Evolutionary conservation across 2,888 invertebrate genomes (phyloP).

Genomic region (Drosophila peninsularis): DNA sequence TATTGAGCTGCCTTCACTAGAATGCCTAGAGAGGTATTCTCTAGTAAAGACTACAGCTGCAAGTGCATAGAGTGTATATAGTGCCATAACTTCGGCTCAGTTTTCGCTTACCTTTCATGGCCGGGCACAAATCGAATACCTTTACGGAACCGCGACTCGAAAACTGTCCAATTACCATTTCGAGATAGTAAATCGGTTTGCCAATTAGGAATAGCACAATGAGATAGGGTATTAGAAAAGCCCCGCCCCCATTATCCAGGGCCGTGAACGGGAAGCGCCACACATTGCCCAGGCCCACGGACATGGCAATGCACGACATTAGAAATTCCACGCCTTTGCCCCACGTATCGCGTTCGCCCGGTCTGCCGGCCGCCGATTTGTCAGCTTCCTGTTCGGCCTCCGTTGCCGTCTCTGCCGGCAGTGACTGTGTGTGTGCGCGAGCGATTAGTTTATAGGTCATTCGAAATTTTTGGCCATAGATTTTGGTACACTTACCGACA

Average conservation of each 20-base stretch:
- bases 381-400: slow-evolving; percentile 39
- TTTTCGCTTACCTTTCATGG: slow-evolving; percentile 87
- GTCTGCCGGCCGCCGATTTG: slow-evolving; percentile 33
- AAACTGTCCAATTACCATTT: slow-evolving; percentile 91
- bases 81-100: neutral
- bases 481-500: slow-evolving; percentile 58
- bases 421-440: slow-evolving; percentile 25
- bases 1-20: too few species aligned
- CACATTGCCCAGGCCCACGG: slow-evolving; percentile 89
- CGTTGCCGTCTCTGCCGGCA: slow-evolving; percentile 39
- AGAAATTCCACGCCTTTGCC: slow-evolving; percentile 84
- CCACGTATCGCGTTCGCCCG: slow-evolving; percentile 82
- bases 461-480: slow-evolving; percentile 27
- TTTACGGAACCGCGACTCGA: slow-evolving; percentile 89
- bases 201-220: slow-evolving; percentile 88
- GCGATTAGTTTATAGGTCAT: slow-evolving; percentile 54
- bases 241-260: slow-evolving; percentile 89
- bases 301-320: slow-evolving; percentile 86
- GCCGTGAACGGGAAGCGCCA: slow-evolving; percentile 89
- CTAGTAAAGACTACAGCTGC: too few species aligned
- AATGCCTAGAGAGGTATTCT: too few species aligned
- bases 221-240: slow-evolving; percentile 88
- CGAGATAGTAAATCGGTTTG: slow-evolving; percentile 90
- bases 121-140: slow-evolving; percentile 88
- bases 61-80: slow-evolving; percentile 31